Base-by-base conservation (phyloP, 2,888 invertebrate genomes). In the Agrilus mali region DNA sequence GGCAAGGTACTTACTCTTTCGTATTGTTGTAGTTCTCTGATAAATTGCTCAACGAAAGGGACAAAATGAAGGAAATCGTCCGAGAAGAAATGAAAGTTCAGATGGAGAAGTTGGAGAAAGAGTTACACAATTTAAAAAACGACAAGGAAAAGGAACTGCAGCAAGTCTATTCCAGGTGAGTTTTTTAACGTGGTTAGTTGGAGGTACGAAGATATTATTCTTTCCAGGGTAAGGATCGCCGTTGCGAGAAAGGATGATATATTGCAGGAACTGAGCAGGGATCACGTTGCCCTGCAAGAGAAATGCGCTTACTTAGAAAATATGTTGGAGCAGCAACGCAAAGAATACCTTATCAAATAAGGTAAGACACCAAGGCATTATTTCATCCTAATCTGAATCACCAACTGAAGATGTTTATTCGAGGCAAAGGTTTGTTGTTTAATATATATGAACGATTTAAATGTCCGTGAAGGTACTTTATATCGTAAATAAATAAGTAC, bases 181-280 rank as follows among this genome's bases (percentile, higher is more conserved):
- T 59, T 20, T 36, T 43, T 40, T 32, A 15, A 31, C 13, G n/a
- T 43, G 3, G 31, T 40, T 40, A 43, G 17, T 22, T 34, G 17
- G 16, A 12, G 27, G 32, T 33, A 7, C 34, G 31, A 12, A 36
- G 32, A 33, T 27, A 17, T 34, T 34, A 35, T 36, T 41, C 41
- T 46, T 55, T 64, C 39, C 56, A 86, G 87, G 56, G 85, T 89
- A 13, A 87, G 86, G 64, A 76, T 85, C 45, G 82, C 87, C 0
- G 78, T 89, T 15, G 79, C 82, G 1, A 78, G 84, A 46, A 88
- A 88, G 60, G 86, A 88, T 59, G 78, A 85, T 4, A 75, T 82
- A 7, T 74, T 88, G 41, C 77, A 78, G 48, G 77, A 84, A 46
- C 65, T 87, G 31, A 80, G 78, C 38, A 74, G 80, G 39, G 85